A percentile compares a stretch with the other conserved stretches of the same genome.
phyloP scores from a whole-genome alignment of 2,113 vertebrate species.

The Marcusenius ussheri region DNA sequence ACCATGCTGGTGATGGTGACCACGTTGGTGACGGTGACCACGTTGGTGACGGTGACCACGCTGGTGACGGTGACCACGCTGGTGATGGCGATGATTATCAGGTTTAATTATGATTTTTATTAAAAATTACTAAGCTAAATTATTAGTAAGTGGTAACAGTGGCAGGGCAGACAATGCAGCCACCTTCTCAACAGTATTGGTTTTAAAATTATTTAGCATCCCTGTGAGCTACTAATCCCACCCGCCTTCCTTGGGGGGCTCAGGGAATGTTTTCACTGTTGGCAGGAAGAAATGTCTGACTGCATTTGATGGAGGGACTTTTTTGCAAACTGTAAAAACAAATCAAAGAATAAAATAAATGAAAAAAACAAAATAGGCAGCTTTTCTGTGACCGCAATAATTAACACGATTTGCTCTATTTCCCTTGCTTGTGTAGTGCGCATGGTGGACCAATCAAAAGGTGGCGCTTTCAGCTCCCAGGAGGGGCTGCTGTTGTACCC shows the following conservation, averaged over 20 bases:
- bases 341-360: neutral
- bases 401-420: constrained; percentile 2
- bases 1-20: too few relatives aligned
- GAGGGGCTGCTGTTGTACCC: neutral
- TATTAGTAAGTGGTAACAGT: neutral
- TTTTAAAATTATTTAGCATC: neutral
- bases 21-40: too few relatives aligned
- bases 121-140: neutral
- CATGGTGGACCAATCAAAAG: neutral
- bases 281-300: neutral
- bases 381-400: neutral
- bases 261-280: neutral
- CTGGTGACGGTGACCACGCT: too few relatives aligned
- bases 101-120: neutral
- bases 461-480: neutral
- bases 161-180: neutral
- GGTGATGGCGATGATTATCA: neutral
- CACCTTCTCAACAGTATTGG: neutral
- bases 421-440: neutral
- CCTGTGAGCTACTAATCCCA: neutral
- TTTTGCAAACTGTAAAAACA: neutral
- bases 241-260: neutral
- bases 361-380: neutral
- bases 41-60: too few relatives aligned
- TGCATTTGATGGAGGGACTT: neutral